Evolutionary conservation across 1,140 invertebrate species (phyloP).

Genomic region (Drosophila setifemur): DNA sequence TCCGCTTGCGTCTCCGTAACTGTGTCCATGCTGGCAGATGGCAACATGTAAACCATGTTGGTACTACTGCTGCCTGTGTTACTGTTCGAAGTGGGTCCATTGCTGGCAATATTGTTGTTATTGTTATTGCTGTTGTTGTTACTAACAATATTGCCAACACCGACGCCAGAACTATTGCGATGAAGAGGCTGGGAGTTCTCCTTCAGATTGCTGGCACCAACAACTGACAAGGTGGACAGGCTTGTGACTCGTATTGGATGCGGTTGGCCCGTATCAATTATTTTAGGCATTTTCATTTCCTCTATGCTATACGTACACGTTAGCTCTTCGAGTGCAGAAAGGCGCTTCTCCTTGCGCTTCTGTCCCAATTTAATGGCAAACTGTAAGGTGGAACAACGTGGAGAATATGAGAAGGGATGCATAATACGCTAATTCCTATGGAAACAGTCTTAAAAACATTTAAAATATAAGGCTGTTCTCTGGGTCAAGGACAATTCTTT

Average conservation of each 20-base stretch:
- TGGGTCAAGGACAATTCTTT: too few species aligned
- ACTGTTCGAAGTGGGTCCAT: conserved; percentile 19
- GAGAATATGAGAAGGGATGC: conserved; percentile 48
- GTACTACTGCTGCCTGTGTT: conserved; percentile 26
- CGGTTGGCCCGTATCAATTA: conserved; percentile 84
- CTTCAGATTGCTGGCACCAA: conserved; percentile 54
- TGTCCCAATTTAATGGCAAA: conserved; percentile 85
- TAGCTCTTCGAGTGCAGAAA: conserved; percentile 83
- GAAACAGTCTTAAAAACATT: too few species aligned
- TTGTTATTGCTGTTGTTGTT: conserved; percentile 13
- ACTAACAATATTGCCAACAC: conserved; percentile 11
- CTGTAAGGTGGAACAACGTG: too few species aligned
- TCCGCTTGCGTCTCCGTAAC: conserved; percentile 42
- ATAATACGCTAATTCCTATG: too few species aligned
- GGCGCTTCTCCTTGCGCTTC: conserved; percentile 85
- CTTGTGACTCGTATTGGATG: conserved; percentile 82
- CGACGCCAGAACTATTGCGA: conserved; percentile 7
- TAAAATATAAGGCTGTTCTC: too few species aligned
- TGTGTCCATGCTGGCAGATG: conserved; percentile 26
- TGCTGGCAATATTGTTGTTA: conserved; percentile 28
- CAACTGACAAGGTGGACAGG: conserved; percentile 39
- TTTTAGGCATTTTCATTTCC: conserved; percentile 85
- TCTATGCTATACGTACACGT: conserved; percentile 82
- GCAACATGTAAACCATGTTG: conserved; percentile 40
- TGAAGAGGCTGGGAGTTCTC: conserved; percentile 43